Conservation (phyloP, 1,140 invertebrate species). For the Leptinotarsa undecemlineata region DNA sequence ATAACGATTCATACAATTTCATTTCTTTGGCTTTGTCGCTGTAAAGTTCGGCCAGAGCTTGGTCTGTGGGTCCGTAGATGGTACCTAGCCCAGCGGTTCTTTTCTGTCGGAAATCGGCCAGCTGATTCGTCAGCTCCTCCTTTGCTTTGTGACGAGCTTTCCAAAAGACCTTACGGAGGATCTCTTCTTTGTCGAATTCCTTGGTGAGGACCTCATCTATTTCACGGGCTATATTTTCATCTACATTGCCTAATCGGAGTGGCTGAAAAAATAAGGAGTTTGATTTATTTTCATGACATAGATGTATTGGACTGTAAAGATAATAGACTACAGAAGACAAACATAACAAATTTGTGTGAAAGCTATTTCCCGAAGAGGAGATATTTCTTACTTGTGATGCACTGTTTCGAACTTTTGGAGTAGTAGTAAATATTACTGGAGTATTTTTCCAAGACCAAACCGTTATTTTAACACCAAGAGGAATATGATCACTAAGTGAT, state of each 20-base stretch:
- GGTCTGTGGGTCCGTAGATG: conserved; percentile 87
- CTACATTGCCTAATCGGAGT: conserved; percentile 79
- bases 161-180: conserved; percentile 84
- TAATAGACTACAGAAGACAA: background rate
- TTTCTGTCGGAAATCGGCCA: conserved; percentile 89
- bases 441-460: no score
- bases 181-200: conserved; percentile 86
- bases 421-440: no score
- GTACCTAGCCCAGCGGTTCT: conserved; percentile 86
- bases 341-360: background rate
- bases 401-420: no score
- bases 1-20: conserved; percentile 73
- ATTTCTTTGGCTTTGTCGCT: conserved; percentile 79
- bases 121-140: conserved; percentile 82
- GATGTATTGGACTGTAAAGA: background rate
- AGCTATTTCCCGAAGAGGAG: background rate
- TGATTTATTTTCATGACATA: background rate
- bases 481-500: no score
- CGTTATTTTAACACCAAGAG: no score
- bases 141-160: conserved; percentile 83
- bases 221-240: conserved; percentile 84
- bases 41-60: conserved; percentile 76
- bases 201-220: conserved; percentile 83
- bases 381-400: background rate
- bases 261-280: conserved; percentile 64